These are phyloP conservation scores for Heliopora coerulea DNA, from an alignment of 92 coral and sea anemone genomes.

Conservation along the genomic window DNA sequence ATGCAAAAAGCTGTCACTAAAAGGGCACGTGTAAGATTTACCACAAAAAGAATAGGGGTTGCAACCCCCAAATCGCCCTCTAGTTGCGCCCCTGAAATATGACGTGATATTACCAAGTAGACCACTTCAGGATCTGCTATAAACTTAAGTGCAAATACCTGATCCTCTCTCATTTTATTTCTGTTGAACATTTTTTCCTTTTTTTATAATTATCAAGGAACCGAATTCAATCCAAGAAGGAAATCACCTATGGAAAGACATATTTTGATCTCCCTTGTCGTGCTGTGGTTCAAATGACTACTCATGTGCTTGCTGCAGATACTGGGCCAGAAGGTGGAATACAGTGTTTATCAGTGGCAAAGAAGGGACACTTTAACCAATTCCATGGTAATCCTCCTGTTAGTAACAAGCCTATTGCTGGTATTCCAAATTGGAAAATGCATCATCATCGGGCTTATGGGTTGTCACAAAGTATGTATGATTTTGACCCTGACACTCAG, in stretches of 20 bases:
- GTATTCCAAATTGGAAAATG: constrained; percentile 70
- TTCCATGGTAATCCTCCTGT: constrained; percentile 46
- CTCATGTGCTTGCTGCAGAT: constrained; percentile 64
- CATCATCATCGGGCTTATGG: constrained; percentile 79
- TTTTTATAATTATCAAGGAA: not conserved
- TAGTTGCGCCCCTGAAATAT: no score
- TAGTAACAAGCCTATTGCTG: constrained; percentile 36
- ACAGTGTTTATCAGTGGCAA: constrained; percentile 47
- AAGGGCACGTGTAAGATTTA: no score
- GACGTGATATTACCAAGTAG: no score
- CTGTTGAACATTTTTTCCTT: not conserved
- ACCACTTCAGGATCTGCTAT: no score
- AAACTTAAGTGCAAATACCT: no score
- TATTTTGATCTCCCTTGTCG: constrained; percentile 64
- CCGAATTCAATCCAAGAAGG: constrained; percentile 37
- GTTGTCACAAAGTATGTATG: constrained; percentile 81
- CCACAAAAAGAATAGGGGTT: no score
- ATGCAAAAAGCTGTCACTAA: no score
- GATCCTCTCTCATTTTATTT: not conserved
- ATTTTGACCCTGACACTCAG: constrained; percentile 68
- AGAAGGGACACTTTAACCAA: constrained; percentile 28
- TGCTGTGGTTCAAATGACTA: constrained; percentile 53
- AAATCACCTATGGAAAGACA: constrained; percentile 61
- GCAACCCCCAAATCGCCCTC: no score
- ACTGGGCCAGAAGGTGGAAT: constrained; percentile 95